Evolutionary conservation across 2,113 vertebrate species (phyloP).

Genomic region (Corvus cornix): DNA sequence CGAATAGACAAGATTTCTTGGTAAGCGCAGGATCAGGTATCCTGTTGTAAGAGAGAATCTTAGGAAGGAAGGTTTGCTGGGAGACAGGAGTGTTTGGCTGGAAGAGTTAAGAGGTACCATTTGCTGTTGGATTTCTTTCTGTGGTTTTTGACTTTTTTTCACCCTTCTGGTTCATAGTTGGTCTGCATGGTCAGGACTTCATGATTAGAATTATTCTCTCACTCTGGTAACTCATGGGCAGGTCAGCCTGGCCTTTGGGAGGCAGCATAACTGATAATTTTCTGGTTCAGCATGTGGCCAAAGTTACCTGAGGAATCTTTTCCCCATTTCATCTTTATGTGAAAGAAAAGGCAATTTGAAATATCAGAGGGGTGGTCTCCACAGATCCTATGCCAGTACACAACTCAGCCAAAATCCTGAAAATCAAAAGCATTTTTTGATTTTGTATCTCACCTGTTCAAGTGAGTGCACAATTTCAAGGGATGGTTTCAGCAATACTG

Average conservation of each 20-base stretch:
- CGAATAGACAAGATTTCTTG: not conserved
- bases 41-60: not conserved
- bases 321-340: not conserved
- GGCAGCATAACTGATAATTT: not conserved
- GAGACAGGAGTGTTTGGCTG: not conserved
- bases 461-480: not conserved
- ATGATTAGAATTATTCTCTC: not conserved
- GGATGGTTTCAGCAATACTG: not conserved
- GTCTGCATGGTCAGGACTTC: not conserved
- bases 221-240: not conserved
- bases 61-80: not conserved
- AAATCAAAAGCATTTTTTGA: not conserved
- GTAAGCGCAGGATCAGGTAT: not conserved
- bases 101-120: not conserved
- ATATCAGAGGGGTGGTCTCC: not conserved
- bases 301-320: not conserved
- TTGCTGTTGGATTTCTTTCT: not conserved
- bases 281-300: not conserved
- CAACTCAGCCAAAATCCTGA: not conserved
- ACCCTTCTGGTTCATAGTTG: not conserved
- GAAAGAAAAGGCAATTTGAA: not conserved
- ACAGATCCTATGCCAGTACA: not conserved
- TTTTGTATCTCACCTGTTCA: not conserved
- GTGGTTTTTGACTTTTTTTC: not conserved
- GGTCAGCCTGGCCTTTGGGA: not conserved